Evolutionary conservation across 2,113 vertebrate genomes (phyloP).

Genomic region (Leucopsar rothschildi): DNA sequence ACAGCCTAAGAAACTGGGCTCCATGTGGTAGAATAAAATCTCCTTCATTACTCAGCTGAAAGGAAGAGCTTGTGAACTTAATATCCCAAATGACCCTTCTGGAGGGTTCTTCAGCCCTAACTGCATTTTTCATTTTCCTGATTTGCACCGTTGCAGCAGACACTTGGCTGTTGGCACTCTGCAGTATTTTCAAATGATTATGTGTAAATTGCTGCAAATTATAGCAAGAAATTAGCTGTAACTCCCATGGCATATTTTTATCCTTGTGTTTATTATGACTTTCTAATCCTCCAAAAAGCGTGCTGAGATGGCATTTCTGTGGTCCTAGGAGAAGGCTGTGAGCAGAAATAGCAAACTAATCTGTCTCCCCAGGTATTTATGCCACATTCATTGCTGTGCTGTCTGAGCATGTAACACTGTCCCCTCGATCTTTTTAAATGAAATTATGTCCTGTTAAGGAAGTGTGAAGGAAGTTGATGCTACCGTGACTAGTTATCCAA

Average conservation of each 20-base stretch:
- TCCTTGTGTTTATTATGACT: constrained; percentile 27
- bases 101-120: neutral
- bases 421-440: constrained; percentile 5
- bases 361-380: constrained; percentile 50
- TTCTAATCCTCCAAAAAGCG: constrained; percentile 31
- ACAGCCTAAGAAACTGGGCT: neutral
- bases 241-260: constrained; percentile 36
- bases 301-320: constrained; percentile 42
- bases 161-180: neutral
- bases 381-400: neutral
- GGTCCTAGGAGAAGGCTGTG: constrained; percentile 30
- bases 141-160: constrained; percentile 3
- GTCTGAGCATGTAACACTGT: constrained; percentile 3
- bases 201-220: constrained; percentile 51
- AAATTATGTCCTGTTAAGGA: neutral
- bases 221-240: constrained; percentile 49
- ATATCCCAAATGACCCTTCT: neutral
- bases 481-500: neutral
- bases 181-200: constrained; percentile 40
- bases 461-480: constrained; percentile 15
- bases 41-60: neutral
- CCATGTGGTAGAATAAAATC: neutral
- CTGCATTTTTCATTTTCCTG: neutral
- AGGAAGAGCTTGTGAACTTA: neutral
- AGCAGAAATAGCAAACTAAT: constrained; percentile 51